phyloP scores from a whole-genome alignment of 1,140 invertebrate species.

The Temnothorax nylanderi region DNA sequence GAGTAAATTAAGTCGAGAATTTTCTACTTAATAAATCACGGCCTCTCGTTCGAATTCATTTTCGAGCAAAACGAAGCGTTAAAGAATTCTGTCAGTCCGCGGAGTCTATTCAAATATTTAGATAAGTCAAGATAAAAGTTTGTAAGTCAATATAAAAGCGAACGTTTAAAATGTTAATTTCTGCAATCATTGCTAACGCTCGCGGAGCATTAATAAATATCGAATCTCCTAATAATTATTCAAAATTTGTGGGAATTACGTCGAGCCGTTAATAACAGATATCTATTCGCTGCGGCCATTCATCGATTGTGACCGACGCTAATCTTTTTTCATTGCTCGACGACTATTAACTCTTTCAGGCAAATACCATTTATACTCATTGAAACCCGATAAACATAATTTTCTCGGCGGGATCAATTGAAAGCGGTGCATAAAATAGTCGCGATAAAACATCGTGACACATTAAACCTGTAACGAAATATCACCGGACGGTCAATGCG shows the following conservation, averaged over 20 bases:
- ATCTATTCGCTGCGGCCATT: neutral
- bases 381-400: conserved; percentile 45
- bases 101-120: neutral
- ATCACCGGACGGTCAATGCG: conserved; percentile 47
- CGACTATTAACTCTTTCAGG: conserved; percentile 26
- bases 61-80: neutral
- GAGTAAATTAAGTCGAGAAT: conserved; percentile 50
- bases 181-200: neutral
- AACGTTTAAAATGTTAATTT: conserved; percentile 9
- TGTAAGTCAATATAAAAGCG: neutral
- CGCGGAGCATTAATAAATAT: neutral
- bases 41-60: conserved; percentile 29
- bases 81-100: neutral
- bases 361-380: conserved; percentile 8
- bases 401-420: neutral
- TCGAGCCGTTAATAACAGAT: neutral
- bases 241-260: neutral
- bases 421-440: conserved; percentile 36
- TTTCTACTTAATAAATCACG: conserved; percentile 48
- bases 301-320: neutral
- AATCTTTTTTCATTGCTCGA: conserved; percentile 5
- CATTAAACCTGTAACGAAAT: conserved; percentile 64
- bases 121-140: neutral
- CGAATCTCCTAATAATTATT: neutral
- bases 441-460: conserved; percentile 48